phyloP scores from a whole-genome alignment of 2,888 invertebrate genomes.

The Pristionchus exspectatus region DNA sequence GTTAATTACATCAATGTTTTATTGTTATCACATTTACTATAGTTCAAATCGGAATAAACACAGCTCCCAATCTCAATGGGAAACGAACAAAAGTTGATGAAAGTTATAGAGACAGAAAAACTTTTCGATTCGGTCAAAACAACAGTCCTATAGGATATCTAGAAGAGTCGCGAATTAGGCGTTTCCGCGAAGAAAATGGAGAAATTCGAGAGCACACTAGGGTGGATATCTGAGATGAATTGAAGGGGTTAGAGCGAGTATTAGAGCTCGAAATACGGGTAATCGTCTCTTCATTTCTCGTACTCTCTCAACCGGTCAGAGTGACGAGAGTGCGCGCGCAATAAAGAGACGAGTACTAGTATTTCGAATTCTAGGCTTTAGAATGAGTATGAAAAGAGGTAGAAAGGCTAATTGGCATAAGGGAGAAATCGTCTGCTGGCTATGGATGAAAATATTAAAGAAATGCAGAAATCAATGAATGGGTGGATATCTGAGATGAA shows the following conservation, averaged over 20 bases:
- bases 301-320: too few relatives aligned
- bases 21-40: neutral
- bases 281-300: too few relatives aligned
- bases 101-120: neutral
- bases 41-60: neutral
- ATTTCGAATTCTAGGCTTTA: neutral
- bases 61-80: too few relatives aligned
- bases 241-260: neutral
- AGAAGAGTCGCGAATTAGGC: neutral
- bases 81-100: neutral
- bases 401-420: neutral
- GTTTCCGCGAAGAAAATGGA: neutral
- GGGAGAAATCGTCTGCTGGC: neutral
- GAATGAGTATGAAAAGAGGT: neutral
- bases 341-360: neutral
- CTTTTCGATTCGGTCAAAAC: neutral
- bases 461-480: too few relatives aligned
- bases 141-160: neutral
- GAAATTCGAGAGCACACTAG: neutral
- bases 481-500: constrained; percentile 23
- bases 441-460: neutral
- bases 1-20: neutral
- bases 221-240: constrained; percentile 28
- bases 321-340: neutral
- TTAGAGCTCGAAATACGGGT: neutral